Evolutionary conservation across 2,888 invertebrate genomes (phyloP).

Genomic region (Eledone cirrhosa): DNA sequence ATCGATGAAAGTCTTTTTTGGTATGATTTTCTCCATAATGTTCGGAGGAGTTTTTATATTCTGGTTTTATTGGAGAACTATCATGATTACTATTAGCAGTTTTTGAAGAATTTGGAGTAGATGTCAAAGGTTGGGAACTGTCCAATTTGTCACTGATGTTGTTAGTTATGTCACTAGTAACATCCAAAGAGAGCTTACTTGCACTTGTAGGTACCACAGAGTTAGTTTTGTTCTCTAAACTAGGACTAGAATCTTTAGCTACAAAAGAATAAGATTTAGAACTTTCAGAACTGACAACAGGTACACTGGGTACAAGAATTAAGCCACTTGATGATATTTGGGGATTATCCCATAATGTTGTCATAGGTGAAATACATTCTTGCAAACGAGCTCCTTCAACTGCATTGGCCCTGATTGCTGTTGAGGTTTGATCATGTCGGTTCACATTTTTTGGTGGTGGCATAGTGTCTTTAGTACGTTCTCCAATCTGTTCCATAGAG

Average conservation of each 20-base stretch:
- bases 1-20: not conserved
- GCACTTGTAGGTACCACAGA: not conserved
- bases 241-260: not conserved
- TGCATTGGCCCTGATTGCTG: constrained; percentile 14
- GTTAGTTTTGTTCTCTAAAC: not conserved
- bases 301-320: not conserved
- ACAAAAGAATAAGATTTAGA: not conserved
- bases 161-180: not conserved
- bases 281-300: not conserved
- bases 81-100: not conserved
- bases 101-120: constrained; percentile 12
- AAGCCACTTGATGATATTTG: constrained; percentile 18
- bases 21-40: not conserved
- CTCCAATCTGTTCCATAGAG: constrained; percentile 1
- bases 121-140: constrained; percentile 16
- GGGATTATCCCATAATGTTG: constrained; percentile 59
- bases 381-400: constrained; percentile 34
- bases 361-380: constrained; percentile 60
- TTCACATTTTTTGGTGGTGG: not conserved
- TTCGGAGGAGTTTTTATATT: not conserved
- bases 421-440: constrained; percentile 11
- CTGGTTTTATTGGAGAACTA: constrained; percentile 15
- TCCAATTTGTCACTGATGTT: not conserved
- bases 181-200: not conserved
- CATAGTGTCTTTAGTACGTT: not conserved